Conservation (phyloP, 37 sponge, comb jelly and placozoan species). For the Spongilla lacustris region DNA sequence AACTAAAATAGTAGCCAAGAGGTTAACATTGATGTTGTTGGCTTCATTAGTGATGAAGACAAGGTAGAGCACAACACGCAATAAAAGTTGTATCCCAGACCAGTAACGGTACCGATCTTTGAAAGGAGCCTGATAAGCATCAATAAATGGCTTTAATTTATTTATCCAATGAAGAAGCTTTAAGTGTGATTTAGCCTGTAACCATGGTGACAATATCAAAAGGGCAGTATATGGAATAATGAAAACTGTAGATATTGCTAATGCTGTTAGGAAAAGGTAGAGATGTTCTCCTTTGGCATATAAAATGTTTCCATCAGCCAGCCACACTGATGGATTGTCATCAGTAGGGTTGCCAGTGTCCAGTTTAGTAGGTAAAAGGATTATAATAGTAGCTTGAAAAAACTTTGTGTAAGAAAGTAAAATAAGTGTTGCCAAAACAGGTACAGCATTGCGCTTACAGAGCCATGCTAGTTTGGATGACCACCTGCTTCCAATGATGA, state of each 20-base stretch:
- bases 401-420: too few species aligned
- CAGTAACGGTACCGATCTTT: too few species aligned
- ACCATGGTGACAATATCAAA: background rate
- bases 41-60: too few species aligned
- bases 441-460: background rate
- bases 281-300: constrained; percentile 4
- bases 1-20: too few species aligned
- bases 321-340: background rate
- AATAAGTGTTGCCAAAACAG: constrained; percentile 26
- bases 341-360: background rate
- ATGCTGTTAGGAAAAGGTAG: constrained; percentile 2
- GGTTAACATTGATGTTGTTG: too few species aligned
- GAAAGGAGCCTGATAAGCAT: too few species aligned
- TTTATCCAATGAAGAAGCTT: background rate
- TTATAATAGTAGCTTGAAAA: constrained; percentile 1
- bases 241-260: background rate
- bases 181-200: too few species aligned
- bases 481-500: too few species aligned
- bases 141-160: constrained; percentile 28
- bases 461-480: too few species aligned
- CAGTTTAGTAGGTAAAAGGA: background rate
- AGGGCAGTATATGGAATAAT: constrained; percentile 15
- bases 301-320: background rate
- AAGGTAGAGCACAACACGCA: too few species aligned
- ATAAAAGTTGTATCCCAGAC: too few species aligned